Evolutionary conservation across 2,797 vertebrate species (phyloP).

Genomic region (Brachyalestes nurse): DNA sequence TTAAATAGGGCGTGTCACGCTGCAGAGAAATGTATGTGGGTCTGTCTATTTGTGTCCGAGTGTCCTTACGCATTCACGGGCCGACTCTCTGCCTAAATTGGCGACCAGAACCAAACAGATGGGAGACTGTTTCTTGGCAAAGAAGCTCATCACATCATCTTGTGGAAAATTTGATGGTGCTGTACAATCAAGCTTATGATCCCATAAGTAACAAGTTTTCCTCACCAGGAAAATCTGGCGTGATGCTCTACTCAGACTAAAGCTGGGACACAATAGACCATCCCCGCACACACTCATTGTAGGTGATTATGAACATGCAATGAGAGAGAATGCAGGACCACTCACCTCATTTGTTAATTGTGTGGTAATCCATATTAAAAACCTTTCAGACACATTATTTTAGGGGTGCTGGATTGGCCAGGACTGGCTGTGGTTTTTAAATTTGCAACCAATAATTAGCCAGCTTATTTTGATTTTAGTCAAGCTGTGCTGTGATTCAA

Average conservation of each 20-base stretch:
- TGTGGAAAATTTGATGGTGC: slow-evolving; percentile 25
- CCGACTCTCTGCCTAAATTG: slow-evolving; percentile 27
- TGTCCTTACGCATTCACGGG: slow-evolving; percentile 9
- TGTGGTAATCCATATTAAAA: slow-evolving; percentile 23
- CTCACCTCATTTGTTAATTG: slow-evolving; percentile 43
- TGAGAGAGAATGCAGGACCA: background rate
- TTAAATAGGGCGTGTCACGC: background rate
- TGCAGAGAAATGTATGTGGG: background rate
- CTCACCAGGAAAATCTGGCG: slow-evolving; percentile 10
- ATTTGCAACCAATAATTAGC: no score
- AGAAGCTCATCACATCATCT: slow-evolving; percentile 21
- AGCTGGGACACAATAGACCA: background rate
- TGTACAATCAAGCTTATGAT: slow-evolving; percentile 36
- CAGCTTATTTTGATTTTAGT: background rate
- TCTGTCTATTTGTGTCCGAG: slow-evolving; percentile 5
- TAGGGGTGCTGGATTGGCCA: background rate
- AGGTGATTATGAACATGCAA: slow-evolving; percentile 20
- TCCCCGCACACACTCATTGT: background rate
- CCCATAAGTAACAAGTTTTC: slow-evolving; percentile 11
- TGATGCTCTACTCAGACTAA: background rate
- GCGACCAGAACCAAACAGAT: slow-evolving; percentile 41
- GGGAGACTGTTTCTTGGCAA: slow-evolving; percentile 38
- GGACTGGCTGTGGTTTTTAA: background rate
- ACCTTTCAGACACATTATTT: background rate
- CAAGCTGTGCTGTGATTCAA: background rate